Evolutionary conservation across 2,113 vertebrate genomes (phyloP).

Genomic region (Formicarius rufipectus): DNA sequence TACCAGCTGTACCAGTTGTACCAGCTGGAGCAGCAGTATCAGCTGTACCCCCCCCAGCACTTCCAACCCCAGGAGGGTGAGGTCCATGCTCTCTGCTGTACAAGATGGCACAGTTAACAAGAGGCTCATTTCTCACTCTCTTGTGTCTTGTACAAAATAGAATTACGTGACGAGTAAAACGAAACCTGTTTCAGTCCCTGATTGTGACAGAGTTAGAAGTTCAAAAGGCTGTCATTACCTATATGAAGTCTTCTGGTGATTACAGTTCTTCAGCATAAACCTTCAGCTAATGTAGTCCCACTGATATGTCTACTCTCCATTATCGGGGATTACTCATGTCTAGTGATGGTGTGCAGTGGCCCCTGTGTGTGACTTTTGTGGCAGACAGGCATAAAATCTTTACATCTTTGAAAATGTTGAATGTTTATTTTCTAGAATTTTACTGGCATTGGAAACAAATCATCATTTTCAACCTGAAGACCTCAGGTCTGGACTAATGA

Average conservation of each 20-base stretch:
- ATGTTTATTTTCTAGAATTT: neutral
- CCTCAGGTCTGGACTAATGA: neutral
- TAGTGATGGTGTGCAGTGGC: neutral
- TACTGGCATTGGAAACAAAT: neutral
- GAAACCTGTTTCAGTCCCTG: neutral
- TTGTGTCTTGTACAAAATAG: neutral
- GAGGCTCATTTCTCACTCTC: neutral
- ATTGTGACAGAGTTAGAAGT: neutral
- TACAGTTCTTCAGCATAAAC: neutral
- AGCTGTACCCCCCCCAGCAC: neutral
- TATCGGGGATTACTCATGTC: neutral
- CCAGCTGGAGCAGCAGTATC: neutral
- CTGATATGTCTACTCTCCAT: neutral
- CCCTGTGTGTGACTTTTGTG: neutral
- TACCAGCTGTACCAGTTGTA: too few species aligned
- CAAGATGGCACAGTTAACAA: neutral
- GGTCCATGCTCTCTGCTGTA: accelerated
- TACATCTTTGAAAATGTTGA: neutral
- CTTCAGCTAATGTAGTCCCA: neutral
- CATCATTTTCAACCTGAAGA: neutral
- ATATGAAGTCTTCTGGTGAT: neutral
- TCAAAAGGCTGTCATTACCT: neutral
- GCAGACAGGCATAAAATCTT: neutral
- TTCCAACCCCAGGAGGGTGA: neutral
- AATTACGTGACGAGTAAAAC: neutral